A percentile compares a stretch with the other conserved stretches of the same genome.
Evolutionary conservation across 2,888 invertebrate species (phyloP).

Genomic region (Plebejus argus): DNA sequence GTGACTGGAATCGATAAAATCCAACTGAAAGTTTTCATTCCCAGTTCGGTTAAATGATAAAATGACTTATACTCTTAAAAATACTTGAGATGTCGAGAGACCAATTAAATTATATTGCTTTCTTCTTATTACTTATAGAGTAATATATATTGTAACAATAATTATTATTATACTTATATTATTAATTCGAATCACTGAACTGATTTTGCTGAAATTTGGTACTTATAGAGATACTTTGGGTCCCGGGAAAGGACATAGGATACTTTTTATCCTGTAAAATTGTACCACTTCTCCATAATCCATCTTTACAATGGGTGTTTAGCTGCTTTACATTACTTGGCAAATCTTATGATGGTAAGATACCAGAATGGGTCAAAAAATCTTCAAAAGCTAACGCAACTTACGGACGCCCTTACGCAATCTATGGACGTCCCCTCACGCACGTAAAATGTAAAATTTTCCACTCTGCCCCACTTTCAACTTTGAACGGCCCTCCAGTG

Average conservation of each 20-base stretch:
- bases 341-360: no score
- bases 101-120: conserved; percentile 11
- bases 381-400: not conserved
- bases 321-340: no score
- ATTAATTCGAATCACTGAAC: no score
- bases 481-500: not conserved
- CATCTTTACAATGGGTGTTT: no score
- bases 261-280: not conserved
- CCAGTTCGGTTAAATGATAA: conserved; percentile 62
- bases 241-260: not conserved
- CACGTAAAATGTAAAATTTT: not conserved
- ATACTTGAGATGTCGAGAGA: not conserved
- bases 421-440: not conserved
- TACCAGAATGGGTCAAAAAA: no score
- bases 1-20: conserved; percentile 68
- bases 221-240: not conserved
- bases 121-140: no score
- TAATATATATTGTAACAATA: no score
- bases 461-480: not conserved
- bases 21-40: conserved; percentile 59
- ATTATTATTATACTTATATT: no score
- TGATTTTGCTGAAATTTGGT: no score
- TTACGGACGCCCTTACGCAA: not conserved
- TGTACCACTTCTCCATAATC: not conserved
- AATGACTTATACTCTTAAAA: conserved; percentile 41